A percentile compares a stretch with the other conserved stretches of the same genome.
These are phyloP conservation scores for Calcarius lapponicus DNA, from an alignment of 2,797 vertebrate genomes.

Conservation along the genomic window DNA sequence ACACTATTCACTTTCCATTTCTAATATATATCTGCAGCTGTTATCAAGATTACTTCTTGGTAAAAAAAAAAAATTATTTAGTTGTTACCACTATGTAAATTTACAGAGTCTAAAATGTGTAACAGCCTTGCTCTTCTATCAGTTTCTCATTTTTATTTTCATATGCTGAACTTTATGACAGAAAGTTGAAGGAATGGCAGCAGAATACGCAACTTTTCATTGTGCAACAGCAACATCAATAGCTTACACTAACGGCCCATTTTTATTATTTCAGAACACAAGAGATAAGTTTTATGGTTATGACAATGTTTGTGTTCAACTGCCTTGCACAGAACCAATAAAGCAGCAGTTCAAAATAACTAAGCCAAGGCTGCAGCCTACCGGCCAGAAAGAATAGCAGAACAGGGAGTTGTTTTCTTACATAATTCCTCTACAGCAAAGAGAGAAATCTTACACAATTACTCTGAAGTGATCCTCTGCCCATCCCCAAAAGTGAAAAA, in stretches of 20 bases:
- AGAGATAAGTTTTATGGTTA: background rate
- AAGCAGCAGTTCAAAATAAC: background rate
- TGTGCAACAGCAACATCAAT: background rate
- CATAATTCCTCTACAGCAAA: background rate
- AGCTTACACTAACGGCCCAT: background rate
- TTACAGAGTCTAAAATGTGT: background rate
- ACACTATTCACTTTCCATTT: background rate
- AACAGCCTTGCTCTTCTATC: background rate
- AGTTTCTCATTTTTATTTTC: conserved; percentile 3
- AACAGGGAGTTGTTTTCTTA: background rate
- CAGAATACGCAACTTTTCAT: background rate
- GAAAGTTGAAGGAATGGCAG: background rate
- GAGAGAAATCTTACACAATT: background rate
- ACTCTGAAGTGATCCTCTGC: background rate
- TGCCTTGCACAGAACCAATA: background rate
- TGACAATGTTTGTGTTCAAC: background rate
- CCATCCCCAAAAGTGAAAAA: too few species aligned
- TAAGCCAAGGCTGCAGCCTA: conserved; percentile 47
- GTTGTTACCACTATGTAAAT: background rate
- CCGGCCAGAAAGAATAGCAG: background rate
- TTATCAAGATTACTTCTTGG: background rate
- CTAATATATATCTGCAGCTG: background rate
- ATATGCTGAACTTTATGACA: background rate
- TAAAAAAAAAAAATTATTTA: background rate
- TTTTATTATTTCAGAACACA: conserved; percentile 35